Evolutionary conservation across 2,797 vertebrate species (phyloP), one percentile per base, ranked within the genome.

Genomic region (Myripristis jacobus): DNA sequence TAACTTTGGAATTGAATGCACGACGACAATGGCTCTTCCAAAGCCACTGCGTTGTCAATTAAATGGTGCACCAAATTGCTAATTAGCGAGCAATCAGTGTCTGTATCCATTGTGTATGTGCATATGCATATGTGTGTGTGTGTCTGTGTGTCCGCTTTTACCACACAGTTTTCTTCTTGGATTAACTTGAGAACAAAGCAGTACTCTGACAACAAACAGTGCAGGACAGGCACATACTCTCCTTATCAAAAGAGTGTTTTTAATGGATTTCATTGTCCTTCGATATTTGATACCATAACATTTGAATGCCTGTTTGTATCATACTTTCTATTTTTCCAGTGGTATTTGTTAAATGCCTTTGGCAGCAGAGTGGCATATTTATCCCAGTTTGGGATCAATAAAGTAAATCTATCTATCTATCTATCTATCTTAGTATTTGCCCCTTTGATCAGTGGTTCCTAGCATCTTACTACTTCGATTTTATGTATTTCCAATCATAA

Each of bases 1-100:
- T 81, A 77, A 80, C 83, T 84, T 87, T 59, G 58, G 79, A 89
- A 84, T 86, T 86, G 81, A 89, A 88, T 77, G 15, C 27, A 73
- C 77, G 89, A 79, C 82, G 84, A 84, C 79, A 64, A 78, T 68
- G 75, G 60, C 80, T 79, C 69, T 75, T 80, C 68, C 73, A 59
- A 81, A 81, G 76, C 58, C 27, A 62, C 86, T 63, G 66, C 7
- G 66, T 59, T 79, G 85, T 86, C 87, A 83, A 77, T 84, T 83
- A 82, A 85, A 83, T 19, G 73, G 56, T 21, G 75, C 63, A 60
- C 74, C 80, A 79, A 89, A 86, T 66, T 50, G 72, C 81, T 84
- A 83, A 91, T 92, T 90, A 91, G 75, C 12, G 19, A 73, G 75
- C 76, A 79, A 81, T 83, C 74, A 75, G 60, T 44, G 72, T 56